phyloP scores from a whole-genome alignment of 2,888 invertebrate genomes.

The Melolontha melolontha region DNA sequence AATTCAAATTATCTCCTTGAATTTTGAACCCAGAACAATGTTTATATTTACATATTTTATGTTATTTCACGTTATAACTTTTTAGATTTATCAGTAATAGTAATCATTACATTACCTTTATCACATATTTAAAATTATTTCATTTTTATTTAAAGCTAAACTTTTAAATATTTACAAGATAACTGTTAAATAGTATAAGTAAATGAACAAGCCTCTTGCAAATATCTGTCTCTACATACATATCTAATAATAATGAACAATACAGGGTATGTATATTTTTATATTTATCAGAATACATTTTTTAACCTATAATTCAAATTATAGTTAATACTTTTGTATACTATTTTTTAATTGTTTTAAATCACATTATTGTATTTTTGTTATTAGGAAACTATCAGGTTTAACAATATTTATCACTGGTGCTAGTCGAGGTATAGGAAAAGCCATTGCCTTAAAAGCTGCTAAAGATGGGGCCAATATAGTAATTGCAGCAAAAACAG shows the following conservation, averaged over 20 bases:
- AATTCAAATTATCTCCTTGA: no score
- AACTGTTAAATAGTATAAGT: not conserved
- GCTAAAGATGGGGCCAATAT: conserved; percentile 94
- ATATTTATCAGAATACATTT: not conserved
- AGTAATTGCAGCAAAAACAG: conserved; percentile 92
- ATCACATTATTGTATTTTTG: not conserved
- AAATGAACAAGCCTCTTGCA: no score
- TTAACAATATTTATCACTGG: conserved; percentile 95
- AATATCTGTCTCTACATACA: no score
- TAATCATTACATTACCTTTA: not conserved
- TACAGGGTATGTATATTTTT: conserved; percentile 12
- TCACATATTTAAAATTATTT: no score
- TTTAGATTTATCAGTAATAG: no score
- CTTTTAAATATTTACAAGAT: not conserved
- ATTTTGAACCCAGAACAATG: no score
- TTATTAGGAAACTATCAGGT: conserved; percentile 79
- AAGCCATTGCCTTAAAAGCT: conserved; percentile 92
- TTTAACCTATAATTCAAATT: not conserved
- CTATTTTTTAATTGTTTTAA: not conserved
- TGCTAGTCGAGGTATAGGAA: conserved; percentile 96
- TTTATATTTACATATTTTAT: no score
- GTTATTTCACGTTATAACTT: no score
- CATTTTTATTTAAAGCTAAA: not conserved
- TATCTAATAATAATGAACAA: not conserved
- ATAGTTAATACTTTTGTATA: not conserved